Percentiles rank a stretch among this genome's conserved stretches.
These are phyloP conservation scores for Odontothrips loti DNA, from an alignment of 2,888 invertebrate species.

Conservation along the genomic window DNA sequence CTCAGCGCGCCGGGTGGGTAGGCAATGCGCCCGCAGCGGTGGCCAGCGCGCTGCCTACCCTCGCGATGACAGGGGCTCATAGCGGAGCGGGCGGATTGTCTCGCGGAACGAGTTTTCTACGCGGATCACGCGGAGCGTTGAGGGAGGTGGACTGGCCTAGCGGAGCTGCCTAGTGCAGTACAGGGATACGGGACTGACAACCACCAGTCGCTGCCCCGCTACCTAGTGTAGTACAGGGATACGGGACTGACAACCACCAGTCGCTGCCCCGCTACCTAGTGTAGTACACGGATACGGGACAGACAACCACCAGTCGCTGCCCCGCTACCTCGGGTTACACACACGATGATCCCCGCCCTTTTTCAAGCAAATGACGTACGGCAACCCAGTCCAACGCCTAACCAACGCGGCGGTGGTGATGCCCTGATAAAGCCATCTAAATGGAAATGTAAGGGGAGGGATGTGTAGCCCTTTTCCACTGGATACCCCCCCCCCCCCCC, in stretches of 20 bases:
- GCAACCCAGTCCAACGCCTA: neutral
- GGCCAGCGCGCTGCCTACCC: neutral
- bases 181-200: neutral
- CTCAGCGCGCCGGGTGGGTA: neutral
- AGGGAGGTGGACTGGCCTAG: too few relatives aligned
- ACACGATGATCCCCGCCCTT: neutral
- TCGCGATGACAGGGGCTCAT: neutral
- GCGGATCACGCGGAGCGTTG: too few relatives aligned
- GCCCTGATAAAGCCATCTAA: slow-evolving; percentile 24
- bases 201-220: too few relatives aligned
- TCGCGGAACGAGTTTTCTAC: too few relatives aligned
- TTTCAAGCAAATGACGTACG: slow-evolving; percentile 14
- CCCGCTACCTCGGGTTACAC: neutral
- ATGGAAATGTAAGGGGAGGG: slow-evolving; percentile 17
- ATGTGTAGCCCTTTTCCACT: neutral
- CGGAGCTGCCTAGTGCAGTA: neutral
- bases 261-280: neutral
- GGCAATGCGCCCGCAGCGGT: neutral
- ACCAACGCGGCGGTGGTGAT: neutral
- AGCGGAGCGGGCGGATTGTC: neutral
- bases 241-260: neutral
- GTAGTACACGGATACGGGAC: neutral
- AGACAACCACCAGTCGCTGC: neutral
- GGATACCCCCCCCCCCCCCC: too few relatives aligned
- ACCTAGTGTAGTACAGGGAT: neutral